These are phyloP conservation scores for Lasioglossum vierecki DNA, from an alignment of 2,888 invertebrate species.

Conservation along the genomic window DNA sequence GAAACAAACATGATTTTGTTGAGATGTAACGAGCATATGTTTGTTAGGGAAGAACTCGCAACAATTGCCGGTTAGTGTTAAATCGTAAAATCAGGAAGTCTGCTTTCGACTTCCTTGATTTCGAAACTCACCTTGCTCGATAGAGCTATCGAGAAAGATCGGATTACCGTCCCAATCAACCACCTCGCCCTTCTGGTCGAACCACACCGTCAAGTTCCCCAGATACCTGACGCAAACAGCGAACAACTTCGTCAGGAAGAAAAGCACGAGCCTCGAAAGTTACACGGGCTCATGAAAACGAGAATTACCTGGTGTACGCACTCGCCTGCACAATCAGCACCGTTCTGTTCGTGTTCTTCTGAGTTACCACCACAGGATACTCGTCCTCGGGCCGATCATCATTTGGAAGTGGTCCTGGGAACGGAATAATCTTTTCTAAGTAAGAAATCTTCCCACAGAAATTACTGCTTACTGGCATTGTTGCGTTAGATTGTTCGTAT, in stretches of 20 bases:
- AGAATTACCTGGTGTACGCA: constrained; percentile 86
- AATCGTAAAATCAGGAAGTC: background rate
- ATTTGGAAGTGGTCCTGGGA: constrained; percentile 74
- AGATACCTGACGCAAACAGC: constrained; percentile 86
- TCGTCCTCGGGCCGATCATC: constrained; percentile 84
- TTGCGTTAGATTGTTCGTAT: background rate
- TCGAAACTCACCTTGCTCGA: constrained; percentile 87
- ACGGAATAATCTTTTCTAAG: background rate
- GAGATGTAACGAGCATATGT: too few species aligned
- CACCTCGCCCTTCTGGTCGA: constrained; percentile 89
- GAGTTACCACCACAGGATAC: constrained; percentile 90
- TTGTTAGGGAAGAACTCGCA: too few species aligned
- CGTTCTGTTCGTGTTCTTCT: constrained; percentile 85
- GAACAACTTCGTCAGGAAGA: constrained; percentile 9
- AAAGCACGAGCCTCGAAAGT: constrained; percentile 10
- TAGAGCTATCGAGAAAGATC: constrained; percentile 87
- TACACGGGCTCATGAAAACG: background rate
- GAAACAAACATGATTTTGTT: background rate
- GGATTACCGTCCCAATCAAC: constrained; percentile 90
- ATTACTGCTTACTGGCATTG: too few species aligned
- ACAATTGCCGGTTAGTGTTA: background rate
- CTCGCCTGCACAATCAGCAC: constrained; percentile 90
- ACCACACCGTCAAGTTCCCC: constrained; percentile 90
- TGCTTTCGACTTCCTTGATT: background rate
- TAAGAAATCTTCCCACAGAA: background rate